Evolutionary conservation across 2,888 invertebrate genomes (phyloP).

Genomic region (Polyommatus icarus): DNA sequence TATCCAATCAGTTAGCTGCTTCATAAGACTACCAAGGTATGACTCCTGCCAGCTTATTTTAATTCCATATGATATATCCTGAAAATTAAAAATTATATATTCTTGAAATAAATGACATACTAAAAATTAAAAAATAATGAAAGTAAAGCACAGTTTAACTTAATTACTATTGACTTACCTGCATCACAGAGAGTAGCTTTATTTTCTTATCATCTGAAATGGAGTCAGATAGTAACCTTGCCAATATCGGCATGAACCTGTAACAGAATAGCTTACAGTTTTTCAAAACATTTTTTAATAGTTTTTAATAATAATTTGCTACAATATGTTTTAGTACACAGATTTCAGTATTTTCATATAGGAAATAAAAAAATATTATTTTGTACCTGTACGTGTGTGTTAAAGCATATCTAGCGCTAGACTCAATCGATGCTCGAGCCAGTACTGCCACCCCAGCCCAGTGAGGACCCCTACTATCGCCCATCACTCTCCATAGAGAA

Average conservation of each 20-base stretch:
- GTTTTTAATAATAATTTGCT: too few relatives aligned
- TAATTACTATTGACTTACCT: conserved; percentile 59
- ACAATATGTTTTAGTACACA: too few relatives aligned
- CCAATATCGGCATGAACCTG: conserved; percentile 84
- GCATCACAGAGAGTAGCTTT: conserved; percentile 82
- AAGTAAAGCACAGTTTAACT: too few relatives aligned
- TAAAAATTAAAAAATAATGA: too few relatives aligned
- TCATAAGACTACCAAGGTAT: conserved; percentile 84
- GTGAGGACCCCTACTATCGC: conserved; percentile 78
- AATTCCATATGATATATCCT: conserved; percentile 89
- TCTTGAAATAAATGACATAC: too few relatives aligned
- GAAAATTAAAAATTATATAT: conserved; percentile 44
- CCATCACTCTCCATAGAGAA: conserved; percentile 83
- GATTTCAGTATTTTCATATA: too few relatives aligned
- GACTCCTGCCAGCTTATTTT: conserved; percentile 91
- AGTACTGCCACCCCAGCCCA: conserved; percentile 86
- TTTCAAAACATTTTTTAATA: too few relatives aligned
- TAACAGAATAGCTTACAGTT: conserved; percentile 41
- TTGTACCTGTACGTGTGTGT: conserved; percentile 83
- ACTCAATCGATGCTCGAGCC: conserved; percentile 82
- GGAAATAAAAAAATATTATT: background rate
- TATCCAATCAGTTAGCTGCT: conserved; percentile 84
- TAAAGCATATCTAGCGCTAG: conserved; percentile 81
- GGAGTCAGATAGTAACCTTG: conserved; percentile 81
- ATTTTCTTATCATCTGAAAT: conserved; percentile 83